Conservation (phyloP, 2,113 vertebrate genomes). For the Protomyctophum bolini region DNA sequence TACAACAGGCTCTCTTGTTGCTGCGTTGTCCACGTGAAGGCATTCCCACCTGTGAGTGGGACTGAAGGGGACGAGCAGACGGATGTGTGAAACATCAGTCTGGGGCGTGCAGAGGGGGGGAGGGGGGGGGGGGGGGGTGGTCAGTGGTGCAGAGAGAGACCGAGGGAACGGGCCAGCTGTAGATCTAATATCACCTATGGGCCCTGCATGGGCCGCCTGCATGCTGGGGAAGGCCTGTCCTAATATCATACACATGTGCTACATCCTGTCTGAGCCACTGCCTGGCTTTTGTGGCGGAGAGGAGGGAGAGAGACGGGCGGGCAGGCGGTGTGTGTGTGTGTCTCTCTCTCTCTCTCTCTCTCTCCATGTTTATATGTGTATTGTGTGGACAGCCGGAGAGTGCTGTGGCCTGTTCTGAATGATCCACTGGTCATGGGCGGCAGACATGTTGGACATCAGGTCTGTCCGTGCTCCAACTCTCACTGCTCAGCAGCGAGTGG, state of each 20-base stretch:
- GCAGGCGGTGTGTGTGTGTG: conserved; percentile 8
- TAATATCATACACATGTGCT: conserved; percentile 78
- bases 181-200: conserved; percentile 70
- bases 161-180: conserved; percentile 67
- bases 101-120: too few relatives aligned
- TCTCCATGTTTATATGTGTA: too few relatives aligned
- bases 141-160: conserved; percentile 33
- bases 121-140: conserved; percentile 33
- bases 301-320: conserved; percentile 1
- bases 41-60: conserved; percentile 72
- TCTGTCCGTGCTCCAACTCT: conserved; percentile 22
- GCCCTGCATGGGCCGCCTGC: conserved; percentile 40
- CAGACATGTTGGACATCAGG: conserved; percentile 37
- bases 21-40: conserved; percentile 55
- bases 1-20: conserved; percentile 64
- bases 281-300: conserved; percentile 35
- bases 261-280: conserved; percentile 72
- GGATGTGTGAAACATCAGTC: conserved; percentile 76
- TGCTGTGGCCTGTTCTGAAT: conserved; percentile 15
- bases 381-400: conserved; percentile 49
- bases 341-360: too few relatives aligned
- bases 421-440: conserved; percentile 25
- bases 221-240: conserved; percentile 52
- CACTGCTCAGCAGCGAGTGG: not conserved
- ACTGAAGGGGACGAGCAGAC: conserved; percentile 45